Base-by-base conservation (phyloP, 2,113 vertebrate species). In the Embiotoca jacksoni region DNA sequence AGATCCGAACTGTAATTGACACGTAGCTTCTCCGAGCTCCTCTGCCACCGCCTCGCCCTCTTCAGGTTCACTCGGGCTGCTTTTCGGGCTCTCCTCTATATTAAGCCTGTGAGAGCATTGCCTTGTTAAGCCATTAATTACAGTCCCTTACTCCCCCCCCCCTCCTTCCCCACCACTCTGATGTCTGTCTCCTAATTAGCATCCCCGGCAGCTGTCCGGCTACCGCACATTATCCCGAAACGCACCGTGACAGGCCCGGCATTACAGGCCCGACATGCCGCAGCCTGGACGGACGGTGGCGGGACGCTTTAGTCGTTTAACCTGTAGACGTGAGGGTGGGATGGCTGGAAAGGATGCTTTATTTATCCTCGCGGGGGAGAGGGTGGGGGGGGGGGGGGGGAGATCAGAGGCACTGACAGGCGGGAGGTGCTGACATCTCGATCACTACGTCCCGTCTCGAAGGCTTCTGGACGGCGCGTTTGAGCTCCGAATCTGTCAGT, bases 41-140 rank as follows among this genome's bases (percentile, higher is more conserved):
- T 11, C 15, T 4, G 7, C 23, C 36, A 36, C 7, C 30, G 8
- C 23, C 54, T 60, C 35, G 6, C 59, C 32, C 46, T 62, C 55
- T 5, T 66, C 74, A 32, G 77, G 61, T 81, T 76, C 77, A 63
- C 64, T n/a, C 63, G 30, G 71, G 68, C 35, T 70, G 59, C 80
- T 80, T 78, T 80, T 78, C 60, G 41, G 30, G 50, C 52, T 39
- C 75, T 64, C 33, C 39, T 76, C 86, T 90, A 82, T 78, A 83
- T 88, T 68, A 86, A 86, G 71, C 69, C 23, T 50, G 23, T 23
- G 23, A 23, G 23, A 23, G 23, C 23, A 23, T 23, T 23, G 59
- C 53, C 85, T 88, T 14, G 59, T 91, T 88, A 88, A 90, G 87
- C 72, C 85, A 82, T 90, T 92, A 72, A 90, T 91, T 92, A 81